These are phyloP conservation scores for Goniozus legneri DNA, from an alignment of 1,140 invertebrate genomes.

Conservation along the genomic window DNA sequence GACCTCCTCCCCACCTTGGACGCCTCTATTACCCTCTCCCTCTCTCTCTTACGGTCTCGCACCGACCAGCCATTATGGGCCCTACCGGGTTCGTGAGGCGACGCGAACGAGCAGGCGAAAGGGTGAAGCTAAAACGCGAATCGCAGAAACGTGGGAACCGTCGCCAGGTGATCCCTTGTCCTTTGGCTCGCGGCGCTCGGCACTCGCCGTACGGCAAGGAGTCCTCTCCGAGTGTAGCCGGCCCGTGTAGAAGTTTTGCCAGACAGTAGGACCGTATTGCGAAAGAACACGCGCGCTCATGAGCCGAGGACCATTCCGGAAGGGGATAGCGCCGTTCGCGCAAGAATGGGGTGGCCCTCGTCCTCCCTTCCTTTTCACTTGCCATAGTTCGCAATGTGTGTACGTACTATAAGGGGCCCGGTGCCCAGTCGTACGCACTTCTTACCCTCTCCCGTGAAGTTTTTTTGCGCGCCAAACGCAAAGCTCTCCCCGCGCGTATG, in stretches of 20 bases:
- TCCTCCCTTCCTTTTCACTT: background rate
- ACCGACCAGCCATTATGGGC: constrained; percentile 18
- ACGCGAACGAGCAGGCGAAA: constrained; percentile 21
- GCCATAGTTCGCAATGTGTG: background rate
- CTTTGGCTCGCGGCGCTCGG: no score
- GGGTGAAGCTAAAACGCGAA: constrained; percentile 41
- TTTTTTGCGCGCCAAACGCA: no score
- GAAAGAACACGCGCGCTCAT: no score
- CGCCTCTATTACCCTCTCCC: constrained; percentile 5
- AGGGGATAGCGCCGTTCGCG: constrained; percentile 19
- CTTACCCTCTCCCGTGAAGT: no score
- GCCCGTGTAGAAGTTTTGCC: constrained; percentile 28
- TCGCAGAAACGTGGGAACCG: constrained; percentile 55
- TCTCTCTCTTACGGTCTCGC: constrained; percentile 3
- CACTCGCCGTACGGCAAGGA: constrained; percentile 4
- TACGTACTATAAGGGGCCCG: no score
- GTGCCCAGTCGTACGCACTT: no score
- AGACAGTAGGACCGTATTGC: constrained; percentile 15
- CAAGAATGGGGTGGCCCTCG: constrained; percentile 22
- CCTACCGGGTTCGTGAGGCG: no score
- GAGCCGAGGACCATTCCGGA: constrained; percentile 29
- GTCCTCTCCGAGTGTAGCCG: constrained; percentile 25
- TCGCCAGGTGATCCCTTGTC: constrained; percentile 49
- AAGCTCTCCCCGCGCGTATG: no score
- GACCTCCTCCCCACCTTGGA: no score